These are phyloP conservation scores for Xenopus borealis DNA, from an alignment of 2,113 vertebrate genomes.

Conservation along the genomic window DNA sequence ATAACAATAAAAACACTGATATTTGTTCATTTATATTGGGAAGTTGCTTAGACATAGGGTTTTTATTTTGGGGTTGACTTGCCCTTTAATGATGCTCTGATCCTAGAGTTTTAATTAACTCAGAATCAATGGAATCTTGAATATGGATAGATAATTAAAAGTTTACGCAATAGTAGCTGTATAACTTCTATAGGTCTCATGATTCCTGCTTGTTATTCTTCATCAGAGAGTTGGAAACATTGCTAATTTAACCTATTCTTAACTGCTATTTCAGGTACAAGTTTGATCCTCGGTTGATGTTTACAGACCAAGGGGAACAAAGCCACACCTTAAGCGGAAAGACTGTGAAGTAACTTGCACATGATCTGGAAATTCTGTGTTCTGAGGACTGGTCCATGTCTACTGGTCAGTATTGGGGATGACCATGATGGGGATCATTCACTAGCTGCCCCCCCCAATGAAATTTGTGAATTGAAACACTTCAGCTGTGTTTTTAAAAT, in stretches of 20 bases:
- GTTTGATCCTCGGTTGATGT: conserved; percentile 76
- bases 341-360: conserved; percentile 47
- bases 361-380: conserved; percentile 47
- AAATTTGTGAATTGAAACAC: conserved; percentile 58
- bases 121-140: too few species aligned
- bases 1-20: too few species aligned
- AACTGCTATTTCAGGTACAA: conserved; percentile 56
- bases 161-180: too few species aligned
- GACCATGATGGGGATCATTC: conserved; percentile 49
- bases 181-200: too few species aligned
- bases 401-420: conserved; percentile 53
- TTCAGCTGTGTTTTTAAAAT: conserved; percentile 56
- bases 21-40: too few species aligned
- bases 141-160: too few species aligned
- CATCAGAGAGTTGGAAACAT: too few species aligned
- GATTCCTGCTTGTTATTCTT: too few species aligned
- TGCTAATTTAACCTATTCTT: neutral
- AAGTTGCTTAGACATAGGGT: too few species aligned
- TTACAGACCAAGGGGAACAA: conserved; percentile 55
- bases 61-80: too few species aligned
- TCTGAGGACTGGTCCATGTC: conserved; percentile 55
- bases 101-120: too few species aligned
- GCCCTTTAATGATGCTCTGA: too few species aligned
- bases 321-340: conserved; percentile 62
- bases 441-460: conserved; percentile 60